These are phyloP conservation scores for Akabosia matsudoensis DNA, from an alignment of 1,140 invertebrate genomes.

Conservation along the genomic window DNA sequence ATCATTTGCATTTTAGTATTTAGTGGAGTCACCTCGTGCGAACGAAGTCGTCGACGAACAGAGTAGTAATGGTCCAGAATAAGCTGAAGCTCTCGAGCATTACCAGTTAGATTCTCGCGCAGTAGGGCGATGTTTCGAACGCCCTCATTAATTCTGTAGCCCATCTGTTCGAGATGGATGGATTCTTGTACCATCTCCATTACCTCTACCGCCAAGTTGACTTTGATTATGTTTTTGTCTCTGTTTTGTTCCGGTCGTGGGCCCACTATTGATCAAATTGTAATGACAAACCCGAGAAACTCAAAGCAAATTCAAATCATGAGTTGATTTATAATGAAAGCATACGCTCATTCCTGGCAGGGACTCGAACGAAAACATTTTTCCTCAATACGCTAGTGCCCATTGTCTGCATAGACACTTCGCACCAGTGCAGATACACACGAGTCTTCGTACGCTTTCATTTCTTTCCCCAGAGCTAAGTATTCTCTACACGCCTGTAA, in stretches of 20 bases:
- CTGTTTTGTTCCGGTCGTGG: constrained; percentile 27
- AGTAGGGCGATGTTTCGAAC: constrained; percentile 42
- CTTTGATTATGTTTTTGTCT: constrained; percentile 39
- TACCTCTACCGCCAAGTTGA: constrained; percentile 39
- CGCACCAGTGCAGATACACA: constrained; percentile 64
- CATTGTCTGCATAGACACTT: constrained; percentile 58
- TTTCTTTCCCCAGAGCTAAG: constrained; percentile 65
- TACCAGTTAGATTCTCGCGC: constrained; percentile 28
- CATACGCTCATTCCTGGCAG: constrained; percentile 42
- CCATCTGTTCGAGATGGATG: constrained; percentile 44
- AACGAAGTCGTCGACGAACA: constrained; percentile 31
- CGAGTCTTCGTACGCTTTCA: constrained; percentile 71
- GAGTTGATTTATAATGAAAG: too few species aligned
- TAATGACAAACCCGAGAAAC: too few species aligned
- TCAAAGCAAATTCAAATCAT: background rate
- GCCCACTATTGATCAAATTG: constrained; percentile 33
- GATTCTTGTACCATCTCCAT: constrained; percentile 46
- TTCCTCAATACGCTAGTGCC: constrained; percentile 63
- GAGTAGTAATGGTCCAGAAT: constrained; percentile 41
- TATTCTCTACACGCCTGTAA: constrained; percentile 72
- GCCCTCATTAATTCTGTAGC: constrained; percentile 38
- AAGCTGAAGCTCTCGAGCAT: background rate
- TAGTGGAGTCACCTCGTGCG: constrained; percentile 30
- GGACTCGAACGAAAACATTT: constrained; percentile 61
- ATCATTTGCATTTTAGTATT: background rate